Percentiles rank a stretch among this genome's conserved stretches.
Evolutionary conservation across 2,888 invertebrate species (phyloP).

Genomic region (Caenorhabditis drosophilae): DNA sequence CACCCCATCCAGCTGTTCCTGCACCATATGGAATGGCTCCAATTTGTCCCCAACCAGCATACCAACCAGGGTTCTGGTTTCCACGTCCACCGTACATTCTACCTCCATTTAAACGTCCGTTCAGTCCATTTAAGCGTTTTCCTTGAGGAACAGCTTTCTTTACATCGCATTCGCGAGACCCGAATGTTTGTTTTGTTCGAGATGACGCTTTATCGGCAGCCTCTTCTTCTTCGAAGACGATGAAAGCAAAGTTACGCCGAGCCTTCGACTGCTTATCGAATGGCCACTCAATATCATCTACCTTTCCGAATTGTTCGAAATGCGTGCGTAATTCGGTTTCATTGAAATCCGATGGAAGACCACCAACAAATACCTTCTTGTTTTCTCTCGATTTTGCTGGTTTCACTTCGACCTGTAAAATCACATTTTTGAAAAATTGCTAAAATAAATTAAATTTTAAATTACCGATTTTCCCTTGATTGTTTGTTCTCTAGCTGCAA

Average conservation of each 20-base stretch:
- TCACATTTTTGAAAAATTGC: slow-evolving; percentile 1
- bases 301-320: slow-evolving; percentile 68
- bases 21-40: slow-evolving; percentile 57
- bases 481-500: slow-evolving; percentile 62
- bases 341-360: slow-evolving; percentile 67
- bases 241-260: slow-evolving; percentile 69
- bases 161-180: slow-evolving; percentile 69
- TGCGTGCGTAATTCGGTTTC: slow-evolving; percentile 67
- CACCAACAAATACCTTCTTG: slow-evolving; percentile 70
- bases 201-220: slow-evolving; percentile 66
- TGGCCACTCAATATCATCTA: slow-evolving; percentile 69
- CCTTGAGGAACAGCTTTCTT: slow-evolving; percentile 69
- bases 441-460: slow-evolving; percentile 1
- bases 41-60: slow-evolving; percentile 52
- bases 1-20: slow-evolving; percentile 47
- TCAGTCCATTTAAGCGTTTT: slow-evolving; percentile 49
- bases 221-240: slow-evolving; percentile 69
- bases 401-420: slow-evolving; percentile 65
- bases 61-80: slow-evolving; percentile 44
- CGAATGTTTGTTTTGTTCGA: slow-evolving; percentile 65
- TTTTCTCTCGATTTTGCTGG: slow-evolving; percentile 69
- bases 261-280: slow-evolving; percentile 64
- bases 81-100: slow-evolving; percentile 48
- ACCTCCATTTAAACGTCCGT: slow-evolving; percentile 34
- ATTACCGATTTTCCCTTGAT: slow-evolving; percentile 64